Percentiles rank a stretch among this genome's conserved stretches.
Conservation (phyloP, 2,113 vertebrate genomes). For the Catharus fuscescens region DNA sequence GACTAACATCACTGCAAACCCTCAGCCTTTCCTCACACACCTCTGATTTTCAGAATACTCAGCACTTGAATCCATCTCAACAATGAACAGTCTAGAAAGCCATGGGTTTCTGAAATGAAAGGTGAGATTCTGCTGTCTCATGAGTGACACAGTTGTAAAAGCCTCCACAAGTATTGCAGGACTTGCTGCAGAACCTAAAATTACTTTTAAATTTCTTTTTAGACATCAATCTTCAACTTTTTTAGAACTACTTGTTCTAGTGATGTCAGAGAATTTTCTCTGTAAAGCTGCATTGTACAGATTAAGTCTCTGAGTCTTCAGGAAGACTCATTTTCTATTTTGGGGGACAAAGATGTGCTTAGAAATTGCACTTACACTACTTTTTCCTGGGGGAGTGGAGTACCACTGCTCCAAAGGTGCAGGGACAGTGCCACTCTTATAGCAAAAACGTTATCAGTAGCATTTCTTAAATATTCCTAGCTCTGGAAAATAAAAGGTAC, state of each 20-base stretch:
- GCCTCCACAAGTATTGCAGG: neutral
- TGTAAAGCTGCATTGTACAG: neutral
- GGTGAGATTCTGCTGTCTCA: neutral
- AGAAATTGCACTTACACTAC: neutral
- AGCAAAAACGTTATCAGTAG: neutral
- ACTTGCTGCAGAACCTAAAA: neutral
- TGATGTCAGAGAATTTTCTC: neutral
- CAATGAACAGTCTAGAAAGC: neutral
- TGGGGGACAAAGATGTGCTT: neutral
- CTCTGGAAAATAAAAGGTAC: neutral
- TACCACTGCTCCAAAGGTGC: neutral
- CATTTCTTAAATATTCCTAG: neutral
- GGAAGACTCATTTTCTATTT: neutral
- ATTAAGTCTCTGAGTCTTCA: neutral
- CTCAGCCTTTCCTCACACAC: neutral
- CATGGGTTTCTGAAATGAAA: neutral
- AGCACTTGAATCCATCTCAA: neutral
- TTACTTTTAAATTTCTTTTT: neutral
- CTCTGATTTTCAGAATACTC: neutral
- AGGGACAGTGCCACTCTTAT: neutral
- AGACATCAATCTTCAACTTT: neutral
- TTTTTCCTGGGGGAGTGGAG: neutral
- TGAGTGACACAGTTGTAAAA: neutral
- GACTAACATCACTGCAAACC: neutral
- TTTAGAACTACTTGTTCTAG: neutral